phyloP scores from a whole-genome alignment of 2,888 invertebrate species.

The Mamestra brassicae region DNA sequence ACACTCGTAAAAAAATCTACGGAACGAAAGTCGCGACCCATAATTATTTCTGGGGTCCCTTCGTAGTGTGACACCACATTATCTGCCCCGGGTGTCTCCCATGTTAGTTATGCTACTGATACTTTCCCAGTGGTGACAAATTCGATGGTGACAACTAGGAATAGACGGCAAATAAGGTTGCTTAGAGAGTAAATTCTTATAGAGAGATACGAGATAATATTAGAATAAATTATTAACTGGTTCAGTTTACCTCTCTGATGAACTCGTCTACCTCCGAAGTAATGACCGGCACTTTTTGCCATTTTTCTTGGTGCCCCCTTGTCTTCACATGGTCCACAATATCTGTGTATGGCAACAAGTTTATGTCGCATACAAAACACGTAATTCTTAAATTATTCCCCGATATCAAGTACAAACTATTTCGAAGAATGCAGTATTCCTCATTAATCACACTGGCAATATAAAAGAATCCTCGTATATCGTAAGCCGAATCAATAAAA shows the following conservation, averaged over 20 bases:
- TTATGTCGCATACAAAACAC: conserved; percentile 58
- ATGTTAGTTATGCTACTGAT: no score
- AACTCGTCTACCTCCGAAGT: conserved; percentile 46
- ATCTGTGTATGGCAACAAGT: not conserved
- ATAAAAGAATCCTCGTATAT: not conserved
- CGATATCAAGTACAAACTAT: conserved; percentile 64
- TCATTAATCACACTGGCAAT: conserved; percentile 66
- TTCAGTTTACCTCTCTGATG: conserved; percentile 58
- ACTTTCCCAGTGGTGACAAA: no score
- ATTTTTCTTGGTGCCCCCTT: not conserved
- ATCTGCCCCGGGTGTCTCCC: no score
- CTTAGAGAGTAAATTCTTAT: no score
- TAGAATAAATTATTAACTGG: not conserved
- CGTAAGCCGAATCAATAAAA: conserved; percentile 28
- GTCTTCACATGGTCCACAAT: not conserved
- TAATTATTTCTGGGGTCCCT: no score
- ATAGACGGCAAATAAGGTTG: no score
- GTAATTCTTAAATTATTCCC: conserved; percentile 27
- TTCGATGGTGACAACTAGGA: no score
- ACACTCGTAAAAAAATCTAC: no score
- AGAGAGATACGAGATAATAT: no score
- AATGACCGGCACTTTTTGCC: conserved; percentile 19
- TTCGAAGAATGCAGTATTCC: conserved; percentile 59
- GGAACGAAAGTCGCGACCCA: no score
- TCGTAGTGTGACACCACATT: no score